These are phyloP conservation scores for Eulemur coronatus DNA, from an alignment of 2,797 vertebrate genomes.

Conservation along the genomic window DNA sequence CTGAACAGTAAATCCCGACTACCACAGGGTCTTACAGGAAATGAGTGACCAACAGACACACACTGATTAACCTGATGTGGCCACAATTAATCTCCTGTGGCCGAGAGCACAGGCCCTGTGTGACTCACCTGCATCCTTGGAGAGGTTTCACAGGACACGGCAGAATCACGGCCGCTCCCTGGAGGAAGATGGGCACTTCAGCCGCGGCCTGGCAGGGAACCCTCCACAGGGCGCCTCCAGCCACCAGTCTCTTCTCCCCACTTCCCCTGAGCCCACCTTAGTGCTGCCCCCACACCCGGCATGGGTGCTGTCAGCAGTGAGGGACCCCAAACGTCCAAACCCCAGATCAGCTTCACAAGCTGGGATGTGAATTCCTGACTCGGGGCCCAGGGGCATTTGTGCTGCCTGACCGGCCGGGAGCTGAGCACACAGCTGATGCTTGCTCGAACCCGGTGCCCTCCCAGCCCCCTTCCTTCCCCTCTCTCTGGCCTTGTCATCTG, in stretches of 20 bases:
- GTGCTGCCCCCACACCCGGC: neutral
- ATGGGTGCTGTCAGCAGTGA: neutral
- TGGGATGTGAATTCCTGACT: neutral
- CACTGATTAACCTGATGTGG: neutral
- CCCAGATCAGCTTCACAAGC: neutral
- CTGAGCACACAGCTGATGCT: rapidly evolving
- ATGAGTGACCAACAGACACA: neutral
- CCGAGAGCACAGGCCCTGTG: rapidly evolving
- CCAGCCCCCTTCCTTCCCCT: neutral
- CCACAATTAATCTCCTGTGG: neutral
- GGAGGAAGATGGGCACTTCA: neutral
- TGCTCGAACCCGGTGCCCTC: neutral
- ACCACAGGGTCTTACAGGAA: neutral
- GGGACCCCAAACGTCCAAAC: neutral
- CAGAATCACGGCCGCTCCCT: neutral
- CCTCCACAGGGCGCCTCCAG: rapidly evolving
- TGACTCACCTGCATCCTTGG: neutral
- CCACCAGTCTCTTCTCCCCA: neutral
- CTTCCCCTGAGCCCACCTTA: neutral
- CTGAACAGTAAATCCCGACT: neutral
- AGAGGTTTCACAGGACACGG: neutral
- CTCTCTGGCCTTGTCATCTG: neutral
- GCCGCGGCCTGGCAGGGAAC: neutral
- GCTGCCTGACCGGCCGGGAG: rapidly evolving
- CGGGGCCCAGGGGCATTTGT: neutral